Evolutionary conservation across 2,797 vertebrate species (phyloP), one percentile per base, ranked within the genome.

Genomic region (Megalops cyprinoides): DNA sequence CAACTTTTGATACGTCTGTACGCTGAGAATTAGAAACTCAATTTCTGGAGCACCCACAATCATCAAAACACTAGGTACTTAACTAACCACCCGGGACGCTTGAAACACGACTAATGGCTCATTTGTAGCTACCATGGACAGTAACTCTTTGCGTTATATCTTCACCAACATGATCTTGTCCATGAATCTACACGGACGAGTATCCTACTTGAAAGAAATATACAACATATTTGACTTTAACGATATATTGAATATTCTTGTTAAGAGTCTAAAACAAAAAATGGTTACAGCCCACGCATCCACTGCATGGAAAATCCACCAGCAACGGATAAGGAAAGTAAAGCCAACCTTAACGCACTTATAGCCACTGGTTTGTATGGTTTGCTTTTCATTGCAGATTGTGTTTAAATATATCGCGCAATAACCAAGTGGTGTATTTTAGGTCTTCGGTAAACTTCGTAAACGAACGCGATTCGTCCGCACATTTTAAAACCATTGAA

Each of bases 101-200:
- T 74, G 23, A n/a, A 74, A 74, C 42, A 25, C 42, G 37, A 42
- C 34, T 1, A 69, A 69, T 39, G 42, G 18, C 39, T 18, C 42
- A 69, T 69, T 74, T 48, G 46, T 31, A 49, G 71, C 42, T 74
- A 49, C 71, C 71, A 74, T 74, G 71, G 42, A 74, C 71, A 74
- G 71, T 74, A 74, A 74, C 71, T 14, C 71, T 9, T 49, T 25
- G 9, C 23, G 23, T 60, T 49, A 28, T 15, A 74, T 74, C 71
- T 15, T 49, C 6, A 10, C 5, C 71, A 49, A 31, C 44, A 74
- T 25, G 15, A n/a, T 10, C 48, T 15, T 44, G 34, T 3, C 23
- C 8, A 28, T 2, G 12, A 74, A 48, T 49, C 3, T 1, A 49
- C 44, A 74, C 42, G 15, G 4, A 14, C 2, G 12, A 46, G 71